Evolutionary conservation across 2,797 vertebrate genomes (phyloP).

Genomic region (Vireo griseus): DNA sequence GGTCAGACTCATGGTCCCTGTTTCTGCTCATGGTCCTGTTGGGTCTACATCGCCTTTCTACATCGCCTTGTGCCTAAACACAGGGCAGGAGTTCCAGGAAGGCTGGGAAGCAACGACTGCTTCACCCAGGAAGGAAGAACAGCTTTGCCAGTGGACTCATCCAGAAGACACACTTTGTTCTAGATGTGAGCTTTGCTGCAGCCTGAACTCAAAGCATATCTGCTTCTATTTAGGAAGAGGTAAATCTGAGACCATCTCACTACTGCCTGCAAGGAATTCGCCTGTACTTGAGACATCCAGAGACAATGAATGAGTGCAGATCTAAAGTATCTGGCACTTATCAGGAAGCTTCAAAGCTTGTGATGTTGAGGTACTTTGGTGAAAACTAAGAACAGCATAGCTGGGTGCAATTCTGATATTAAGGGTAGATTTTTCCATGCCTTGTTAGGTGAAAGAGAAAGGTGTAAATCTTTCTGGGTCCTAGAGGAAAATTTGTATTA

Average conservation of each 20-base stretch:
- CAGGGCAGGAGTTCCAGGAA: background rate
- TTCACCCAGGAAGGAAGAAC: background rate
- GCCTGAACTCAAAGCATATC: background rate
- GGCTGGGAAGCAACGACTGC: fast-evolving
- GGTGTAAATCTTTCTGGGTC: background rate
- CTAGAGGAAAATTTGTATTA: background rate
- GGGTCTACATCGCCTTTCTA: background rate
- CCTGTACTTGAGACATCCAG: background rate
- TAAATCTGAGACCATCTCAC: background rate
- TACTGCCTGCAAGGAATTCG: background rate
- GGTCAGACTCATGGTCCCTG: background rate
- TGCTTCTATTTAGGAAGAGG: background rate
- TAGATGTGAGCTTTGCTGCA: background rate
- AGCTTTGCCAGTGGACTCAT: background rate
- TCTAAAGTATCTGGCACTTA: background rate
- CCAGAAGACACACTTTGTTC: background rate
- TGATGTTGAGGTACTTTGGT: background rate
- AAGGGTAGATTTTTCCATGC: background rate
- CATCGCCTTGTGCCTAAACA: background rate
- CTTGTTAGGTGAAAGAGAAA: background rate
- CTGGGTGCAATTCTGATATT: background rate
- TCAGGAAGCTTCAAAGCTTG: background rate
- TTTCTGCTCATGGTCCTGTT: background rate
- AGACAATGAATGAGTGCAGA: background rate
- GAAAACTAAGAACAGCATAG: background rate